phyloP scores from a whole-genome alignment of 2,888 invertebrate species.

The Mesoligia furuncula region DNA sequence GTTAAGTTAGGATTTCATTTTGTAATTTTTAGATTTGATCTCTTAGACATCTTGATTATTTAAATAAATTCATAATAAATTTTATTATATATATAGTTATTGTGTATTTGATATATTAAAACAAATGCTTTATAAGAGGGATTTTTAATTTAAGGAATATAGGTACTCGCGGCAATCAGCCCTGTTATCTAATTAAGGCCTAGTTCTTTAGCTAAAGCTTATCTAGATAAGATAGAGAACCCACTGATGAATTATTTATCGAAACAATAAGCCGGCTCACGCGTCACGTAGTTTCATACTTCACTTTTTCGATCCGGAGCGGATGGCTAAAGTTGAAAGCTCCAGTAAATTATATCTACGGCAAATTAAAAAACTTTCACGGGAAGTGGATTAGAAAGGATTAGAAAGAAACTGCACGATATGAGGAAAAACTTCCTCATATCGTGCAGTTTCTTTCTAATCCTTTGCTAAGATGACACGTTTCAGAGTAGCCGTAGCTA shows the following conservation, averaged over 20 bases:
- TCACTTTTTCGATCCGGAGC: neutral
- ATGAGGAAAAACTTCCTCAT: no score
- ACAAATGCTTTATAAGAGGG: neutral
- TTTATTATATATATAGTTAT: no score
- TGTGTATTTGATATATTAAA: neutral
- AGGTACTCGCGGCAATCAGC: no score
- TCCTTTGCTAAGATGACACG: conserved; percentile 24
- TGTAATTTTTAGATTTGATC: no score
- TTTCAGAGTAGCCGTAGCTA: neutral
- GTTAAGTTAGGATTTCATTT: no score
- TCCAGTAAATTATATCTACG: conserved; percentile 41
- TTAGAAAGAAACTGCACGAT: no score
- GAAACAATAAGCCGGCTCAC: conserved; percentile 10
- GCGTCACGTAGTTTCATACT: conserved; percentile 22
- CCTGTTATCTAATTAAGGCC: neutral
- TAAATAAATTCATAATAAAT: no score
- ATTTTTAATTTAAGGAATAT: neutral
- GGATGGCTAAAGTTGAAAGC: conserved; percentile 36
- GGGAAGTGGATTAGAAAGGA: neutral
- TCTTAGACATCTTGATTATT: no score
- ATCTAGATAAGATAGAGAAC: neutral
- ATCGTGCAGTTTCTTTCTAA: conserved; percentile 23
- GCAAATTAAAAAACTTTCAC: conserved; percentile 53
- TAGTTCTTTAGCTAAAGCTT: neutral
- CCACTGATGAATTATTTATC: neutral